These are phyloP conservation scores for Epistrophe eligans DNA, from an alignment of 2,888 invertebrate genomes.

Conservation along the genomic window DNA sequence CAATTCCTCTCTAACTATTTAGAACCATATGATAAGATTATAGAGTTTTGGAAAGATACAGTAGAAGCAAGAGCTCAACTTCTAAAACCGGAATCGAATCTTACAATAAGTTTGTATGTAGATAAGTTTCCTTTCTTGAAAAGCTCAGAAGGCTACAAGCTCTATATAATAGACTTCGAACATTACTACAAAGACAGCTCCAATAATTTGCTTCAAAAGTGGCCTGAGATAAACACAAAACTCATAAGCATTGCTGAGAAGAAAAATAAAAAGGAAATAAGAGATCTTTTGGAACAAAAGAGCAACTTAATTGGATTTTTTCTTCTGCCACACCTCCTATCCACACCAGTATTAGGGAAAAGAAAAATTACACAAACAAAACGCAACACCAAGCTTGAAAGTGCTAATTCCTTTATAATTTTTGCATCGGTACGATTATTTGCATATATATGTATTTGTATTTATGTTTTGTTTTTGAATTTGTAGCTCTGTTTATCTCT, in stretches of 20 bases:
- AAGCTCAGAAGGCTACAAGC: neutral
- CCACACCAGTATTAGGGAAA: constrained; percentile 12
- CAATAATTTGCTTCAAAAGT: constrained; percentile 4
- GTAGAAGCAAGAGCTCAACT: constrained; percentile 8
- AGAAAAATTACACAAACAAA: constrained; percentile 1
- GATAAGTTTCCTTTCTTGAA: no score
- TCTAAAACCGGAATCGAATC: neutral
- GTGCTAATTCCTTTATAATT: neutral
- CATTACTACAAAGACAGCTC: neutral
- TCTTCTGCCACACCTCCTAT: neutral
- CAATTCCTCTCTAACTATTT: constrained; percentile 4
- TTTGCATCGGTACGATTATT: neutral
- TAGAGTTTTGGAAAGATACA: constrained; percentile 11
- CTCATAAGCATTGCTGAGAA: constrained; percentile 2
- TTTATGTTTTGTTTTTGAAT: no score
- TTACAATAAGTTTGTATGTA: no score
- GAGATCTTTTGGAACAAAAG: neutral
- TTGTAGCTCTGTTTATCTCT: no score
- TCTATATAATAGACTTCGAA: constrained; percentile 4
- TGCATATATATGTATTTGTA: neutral
- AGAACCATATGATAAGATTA: neutral
- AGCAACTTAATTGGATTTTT: neutral
- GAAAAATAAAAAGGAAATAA: neutral
- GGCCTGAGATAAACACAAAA: constrained; percentile 7
- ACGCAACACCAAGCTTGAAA: constrained; percentile 7